A percentile compares a stretch with the other conserved stretches of the same genome.
Conservation (phyloP, 64 coral and sea anemone species). For the Actinia tenebrosa region DNA sequence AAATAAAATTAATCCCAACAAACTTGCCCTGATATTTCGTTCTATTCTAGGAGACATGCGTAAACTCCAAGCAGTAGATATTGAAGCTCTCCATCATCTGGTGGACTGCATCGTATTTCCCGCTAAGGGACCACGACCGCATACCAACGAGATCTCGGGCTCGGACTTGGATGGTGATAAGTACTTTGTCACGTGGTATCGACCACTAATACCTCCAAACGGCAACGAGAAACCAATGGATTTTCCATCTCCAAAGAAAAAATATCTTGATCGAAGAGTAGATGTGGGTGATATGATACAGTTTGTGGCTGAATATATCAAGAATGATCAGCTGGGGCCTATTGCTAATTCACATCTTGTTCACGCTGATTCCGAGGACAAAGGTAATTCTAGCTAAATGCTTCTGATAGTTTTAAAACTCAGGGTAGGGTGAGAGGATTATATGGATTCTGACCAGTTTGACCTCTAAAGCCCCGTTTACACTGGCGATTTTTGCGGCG, state of each 20-base stretch:
- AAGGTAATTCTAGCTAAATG: constrained; percentile 17
- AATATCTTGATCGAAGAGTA: constrained; percentile 39
- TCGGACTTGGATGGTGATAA: constrained; percentile 87
- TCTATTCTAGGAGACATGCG: constrained; percentile 73
- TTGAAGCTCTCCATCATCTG: constrained; percentile 52
- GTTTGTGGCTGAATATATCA: constrained; percentile 79
- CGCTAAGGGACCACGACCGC: constrained; percentile 63
- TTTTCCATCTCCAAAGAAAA: constrained; percentile 58
- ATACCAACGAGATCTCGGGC: constrained; percentile 82
- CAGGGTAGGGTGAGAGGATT: too few species aligned
- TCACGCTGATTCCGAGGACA: constrained; percentile 54
- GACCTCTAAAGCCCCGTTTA: too few species aligned
- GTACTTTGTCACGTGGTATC: constrained; percentile 82
- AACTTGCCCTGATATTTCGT: not conserved
- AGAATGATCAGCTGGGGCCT: constrained; percentile 81
- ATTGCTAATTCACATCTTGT: constrained; percentile 84
- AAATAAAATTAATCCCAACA: too few species aligned
- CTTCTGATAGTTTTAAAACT: not conserved
- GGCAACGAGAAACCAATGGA: constrained; percentile 70
- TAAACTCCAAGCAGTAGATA: constrained; percentile 63
- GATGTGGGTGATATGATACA: constrained; percentile 72
- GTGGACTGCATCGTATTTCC: constrained; percentile 74
- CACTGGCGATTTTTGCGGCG: too few species aligned
- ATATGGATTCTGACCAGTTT: too few species aligned
- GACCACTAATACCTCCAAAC: constrained; percentile 22